A percentile compares a stretch with the other conserved stretches of the same genome.
phyloP scores from a whole-genome alignment of 2,888 invertebrate genomes.

The Gastracanthus pulcherrimus region DNA sequence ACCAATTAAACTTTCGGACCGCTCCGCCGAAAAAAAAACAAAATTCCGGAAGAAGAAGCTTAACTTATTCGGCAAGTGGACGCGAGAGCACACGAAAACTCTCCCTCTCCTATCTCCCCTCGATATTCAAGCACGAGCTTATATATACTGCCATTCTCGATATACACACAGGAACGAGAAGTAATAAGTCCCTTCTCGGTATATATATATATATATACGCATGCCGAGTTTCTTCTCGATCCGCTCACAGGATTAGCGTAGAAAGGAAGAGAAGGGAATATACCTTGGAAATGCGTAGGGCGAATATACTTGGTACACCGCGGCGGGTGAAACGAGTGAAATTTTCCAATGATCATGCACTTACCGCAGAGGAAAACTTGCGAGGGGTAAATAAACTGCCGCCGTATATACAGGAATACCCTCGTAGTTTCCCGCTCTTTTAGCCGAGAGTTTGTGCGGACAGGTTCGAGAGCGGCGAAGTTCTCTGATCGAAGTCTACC shows the following conservation, averaged over 20 bases:
- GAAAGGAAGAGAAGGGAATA: too few species aligned
- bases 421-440: background rate
- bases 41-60: too few species aligned
- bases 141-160: too few species aligned
- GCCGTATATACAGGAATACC: background rate
- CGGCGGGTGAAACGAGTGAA: slow-evolving; percentile 17
- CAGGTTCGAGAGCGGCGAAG: background rate
- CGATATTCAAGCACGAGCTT: background rate
- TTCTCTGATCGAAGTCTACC: slow-evolving; percentile 24
- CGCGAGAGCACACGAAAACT: too few species aligned
- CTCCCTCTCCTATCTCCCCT: too few species aligned
- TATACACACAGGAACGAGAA: too few species aligned
- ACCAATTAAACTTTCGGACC: slow-evolving; percentile 14
- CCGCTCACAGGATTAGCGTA: background rate
- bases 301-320: background rate
- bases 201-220: too few species aligned
- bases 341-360: slow-evolving; percentile 34
- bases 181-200: too few species aligned
- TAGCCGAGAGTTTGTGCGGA: slow-evolving; percentile 12
- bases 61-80: too few species aligned
- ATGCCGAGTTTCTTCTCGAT: too few species aligned
- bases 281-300: too few species aligned
- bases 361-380: slow-evolving; percentile 9
- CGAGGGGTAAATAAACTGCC: background rate
- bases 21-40: too few species aligned